Base-by-base conservation (phyloP, 2,113 vertebrate genomes). In the Osmerus mordax region DNA sequence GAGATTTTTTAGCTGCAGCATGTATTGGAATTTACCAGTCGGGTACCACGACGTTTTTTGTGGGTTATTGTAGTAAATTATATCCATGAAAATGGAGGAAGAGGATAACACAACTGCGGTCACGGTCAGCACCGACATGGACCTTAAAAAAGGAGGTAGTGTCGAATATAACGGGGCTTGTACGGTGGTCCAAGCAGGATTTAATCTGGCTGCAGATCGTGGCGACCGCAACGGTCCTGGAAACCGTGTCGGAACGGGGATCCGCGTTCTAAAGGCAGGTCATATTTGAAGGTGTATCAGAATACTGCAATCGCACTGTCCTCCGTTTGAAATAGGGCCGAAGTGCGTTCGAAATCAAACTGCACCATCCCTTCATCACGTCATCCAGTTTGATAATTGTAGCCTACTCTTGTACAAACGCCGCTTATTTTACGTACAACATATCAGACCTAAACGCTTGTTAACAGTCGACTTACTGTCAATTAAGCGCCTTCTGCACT, bases 211-310 rank as follows among this genome's bases (percentile, higher is more conserved):
- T 60, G 85, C 87, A 52, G 84, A 75, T 86, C 89, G 84, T 65
- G 87, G 87, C 69, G 84, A 84, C 79, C 89, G 84, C 87, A 77
- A 69, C 63, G 87, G 84, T 80, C 78, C 84, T 0, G 87, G 86
- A 76, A 76, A 81, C 82, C 89, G 83, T 15, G 83, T 86, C 65
- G 86, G 82, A 32, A 87, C 91, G 6, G 92, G 91, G 71, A 93
- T 93, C 77, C 90, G 92, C 62, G 92, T 93, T 75, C 76, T 93
- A 71, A 93, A 93, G 92, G 92, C 89, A 90, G 76, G 84, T 86
- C 72, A 76, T 25, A 18, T 65, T 59, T 60, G 8, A 18, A 9
- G 62, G 21, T 64, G 23, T 62, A 54, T 64, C 25, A 55, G 18
- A 52, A 36, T 29, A 4, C 15, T 21, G n/a, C 41, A 62, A 59